Base-by-base conservation (phyloP, 2,797 vertebrate species). In the Geotrypetes seraphini region DNA sequence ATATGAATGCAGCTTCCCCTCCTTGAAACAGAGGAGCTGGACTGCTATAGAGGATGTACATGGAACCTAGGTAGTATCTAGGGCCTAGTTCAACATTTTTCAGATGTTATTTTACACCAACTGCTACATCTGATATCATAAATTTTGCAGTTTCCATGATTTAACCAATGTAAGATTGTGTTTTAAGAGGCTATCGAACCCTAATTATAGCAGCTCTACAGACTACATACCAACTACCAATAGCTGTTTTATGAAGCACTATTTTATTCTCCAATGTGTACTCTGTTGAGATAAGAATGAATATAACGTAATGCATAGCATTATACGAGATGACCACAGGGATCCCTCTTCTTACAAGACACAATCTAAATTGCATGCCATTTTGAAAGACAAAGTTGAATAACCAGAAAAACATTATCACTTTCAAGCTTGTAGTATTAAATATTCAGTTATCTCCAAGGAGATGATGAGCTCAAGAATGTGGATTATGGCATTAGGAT, bases 311-410 rank as follows among this genome's bases (percentile, higher is more conserved):
- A 36, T 64, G 26, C 63, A 54, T 56, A 53, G 56, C 21, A 13
- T 64, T 64, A 60, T 60, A 57, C 63, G 46, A 62, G 66, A n/a
- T n/a, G n/a, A n/a, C n/a, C n/a, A n/a, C n/a, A n/a, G 50, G 64
- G 45, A 52, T 57, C 65, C 55, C 50, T 66, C 64, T 50, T 58
- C 64, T 53, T 57, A 62, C 38, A 55, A 61, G 49, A 56, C 55
- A 48, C 62, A 69, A 73, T 69, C 64, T 69, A 66, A 73, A 71
- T 66, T 63, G 70, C 48, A 71, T 66, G 50, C 65, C 65, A 64
- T 56, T 57, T 42, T 61, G 58, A 65, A 71, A 63, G 60, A 62
- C 3, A 19, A n/a, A 55, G 38, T 45, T 64, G 62, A 66, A 69
- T 66, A 66, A 65, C 63, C 64, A 64, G 63, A 68, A 50, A 56